Percentiles rank a stretch among this genome's conserved stretches.
phyloP scores from a whole-genome alignment of 2,888 invertebrate species.

The Lasioglossum villosulum region DNA sequence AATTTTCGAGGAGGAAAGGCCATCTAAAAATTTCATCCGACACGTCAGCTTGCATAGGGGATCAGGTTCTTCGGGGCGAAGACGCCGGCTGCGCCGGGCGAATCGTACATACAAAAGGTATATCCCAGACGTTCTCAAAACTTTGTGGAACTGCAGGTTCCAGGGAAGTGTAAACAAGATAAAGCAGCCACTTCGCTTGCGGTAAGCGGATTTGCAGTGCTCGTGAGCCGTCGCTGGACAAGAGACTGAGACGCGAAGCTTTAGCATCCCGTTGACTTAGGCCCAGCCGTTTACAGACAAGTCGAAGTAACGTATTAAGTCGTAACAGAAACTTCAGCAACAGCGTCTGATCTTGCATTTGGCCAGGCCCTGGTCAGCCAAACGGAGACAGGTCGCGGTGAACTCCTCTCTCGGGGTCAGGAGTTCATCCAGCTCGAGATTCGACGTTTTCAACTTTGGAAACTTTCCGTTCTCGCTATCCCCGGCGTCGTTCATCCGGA shows the following conservation, averaged over 20 bases:
- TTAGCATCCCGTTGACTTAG: conserved; percentile 36
- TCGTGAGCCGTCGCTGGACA: conserved; percentile 6
- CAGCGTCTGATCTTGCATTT: conserved; percentile 41
- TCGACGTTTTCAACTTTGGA: conserved; percentile 53
- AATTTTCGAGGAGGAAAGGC: neutral
- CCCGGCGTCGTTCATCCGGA: conserved; percentile 36
- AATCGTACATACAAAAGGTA: conserved; percentile 9
- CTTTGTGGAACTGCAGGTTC: neutral
- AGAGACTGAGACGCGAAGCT: conserved; percentile 29
- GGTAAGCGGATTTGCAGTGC: conserved; percentile 47
- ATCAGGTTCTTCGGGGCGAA: neutral
- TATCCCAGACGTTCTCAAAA: neutral
- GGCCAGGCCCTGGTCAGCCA: conserved; percentile 35
- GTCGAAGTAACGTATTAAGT: conserved; percentile 57
- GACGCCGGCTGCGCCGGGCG: neutral
- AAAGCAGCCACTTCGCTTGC: conserved; percentile 22
- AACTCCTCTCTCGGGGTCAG: conserved; percentile 36
- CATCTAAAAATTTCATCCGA: neutral
- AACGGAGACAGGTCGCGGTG: conserved; percentile 18
- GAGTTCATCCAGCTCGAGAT: conserved; percentile 60
- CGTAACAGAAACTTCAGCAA: conserved; percentile 50
- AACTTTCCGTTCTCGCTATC: conserved; percentile 52
- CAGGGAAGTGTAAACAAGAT: conserved; percentile 27
- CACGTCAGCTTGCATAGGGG: neutral
- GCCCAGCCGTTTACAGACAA: conserved; percentile 41